phyloP scores from a whole-genome alignment of 2,113 vertebrate species.

The Vireo altiloquus region DNA sequence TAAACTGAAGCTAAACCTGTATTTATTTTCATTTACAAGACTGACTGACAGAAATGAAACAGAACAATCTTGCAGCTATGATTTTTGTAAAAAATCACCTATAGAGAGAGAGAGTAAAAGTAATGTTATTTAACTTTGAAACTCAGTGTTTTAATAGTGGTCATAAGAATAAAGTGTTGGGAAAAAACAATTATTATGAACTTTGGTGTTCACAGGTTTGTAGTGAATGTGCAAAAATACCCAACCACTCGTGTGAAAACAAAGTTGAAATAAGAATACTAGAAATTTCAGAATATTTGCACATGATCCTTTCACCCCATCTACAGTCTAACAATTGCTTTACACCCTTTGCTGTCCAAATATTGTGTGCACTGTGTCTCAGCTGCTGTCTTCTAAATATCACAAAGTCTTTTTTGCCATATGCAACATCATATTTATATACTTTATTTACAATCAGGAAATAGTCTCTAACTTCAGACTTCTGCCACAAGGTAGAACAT shows the following conservation, averaged over 20 bases:
- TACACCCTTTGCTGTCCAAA: conserved; percentile 2
- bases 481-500: background rate
- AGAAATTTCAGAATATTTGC: background rate
- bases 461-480: background rate
- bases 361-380: background rate
- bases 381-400: background rate
- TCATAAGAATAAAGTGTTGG: background rate
- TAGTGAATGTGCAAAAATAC: background rate
- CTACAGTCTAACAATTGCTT: conserved; percentile 55
- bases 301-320: conserved; percentile 54
- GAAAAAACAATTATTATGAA: background rate
- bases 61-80: background rate
- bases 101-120: background rate
- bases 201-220: background rate
- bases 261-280: background rate
- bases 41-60: background rate
- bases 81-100: background rate
- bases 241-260: background rate
- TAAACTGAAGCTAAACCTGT: background rate
- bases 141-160: background rate
- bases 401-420: background rate
- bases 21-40: background rate
- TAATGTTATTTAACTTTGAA: background rate
- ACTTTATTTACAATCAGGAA: background rate
- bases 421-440: background rate